phyloP scores from a whole-genome alignment of 2,113 vertebrate genomes.

The Calonectris borealis region DNA sequence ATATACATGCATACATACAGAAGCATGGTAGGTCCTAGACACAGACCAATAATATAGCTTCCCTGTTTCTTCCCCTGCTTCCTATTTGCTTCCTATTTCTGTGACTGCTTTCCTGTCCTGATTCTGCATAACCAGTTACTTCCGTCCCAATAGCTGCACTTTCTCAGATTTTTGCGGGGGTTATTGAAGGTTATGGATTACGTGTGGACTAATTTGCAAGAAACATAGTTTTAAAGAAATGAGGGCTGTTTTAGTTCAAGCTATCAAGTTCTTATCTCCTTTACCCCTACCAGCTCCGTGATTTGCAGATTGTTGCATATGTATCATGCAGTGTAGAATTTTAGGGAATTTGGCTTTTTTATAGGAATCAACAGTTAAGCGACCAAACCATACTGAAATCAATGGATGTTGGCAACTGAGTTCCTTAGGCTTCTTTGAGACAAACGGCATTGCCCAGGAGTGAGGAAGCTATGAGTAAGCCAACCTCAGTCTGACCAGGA shows the following conservation, averaged over 20 bases:
- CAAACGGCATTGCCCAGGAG: neutral
- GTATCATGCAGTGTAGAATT: accelerated
- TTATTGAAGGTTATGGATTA: neutral
- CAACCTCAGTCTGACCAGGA: neutral
- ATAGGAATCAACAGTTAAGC: neutral
- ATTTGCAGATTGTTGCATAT: accelerated
- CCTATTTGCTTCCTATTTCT: neutral
- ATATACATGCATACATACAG: too few relatives aligned
- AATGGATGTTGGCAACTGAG: neutral
- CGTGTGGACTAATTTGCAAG: neutral
- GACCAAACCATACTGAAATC: neutral
- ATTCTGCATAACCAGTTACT: neutral
- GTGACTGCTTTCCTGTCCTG: neutral
- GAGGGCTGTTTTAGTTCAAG: neutral
- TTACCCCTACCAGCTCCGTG: neutral
- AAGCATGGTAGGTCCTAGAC: neutral
- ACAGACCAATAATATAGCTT: neutral
- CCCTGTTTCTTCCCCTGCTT: neutral
- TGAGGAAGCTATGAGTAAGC: neutral
- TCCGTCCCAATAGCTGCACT: neutral
- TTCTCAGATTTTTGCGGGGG: neutral
- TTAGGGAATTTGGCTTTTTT: neutral
- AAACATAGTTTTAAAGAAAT: neutral
- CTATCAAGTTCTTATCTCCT: neutral
- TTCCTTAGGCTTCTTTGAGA: neutral